phyloP scores from a whole-genome alignment of 2,113 vertebrate species.

The Telmatochromis sp. region DNA sequence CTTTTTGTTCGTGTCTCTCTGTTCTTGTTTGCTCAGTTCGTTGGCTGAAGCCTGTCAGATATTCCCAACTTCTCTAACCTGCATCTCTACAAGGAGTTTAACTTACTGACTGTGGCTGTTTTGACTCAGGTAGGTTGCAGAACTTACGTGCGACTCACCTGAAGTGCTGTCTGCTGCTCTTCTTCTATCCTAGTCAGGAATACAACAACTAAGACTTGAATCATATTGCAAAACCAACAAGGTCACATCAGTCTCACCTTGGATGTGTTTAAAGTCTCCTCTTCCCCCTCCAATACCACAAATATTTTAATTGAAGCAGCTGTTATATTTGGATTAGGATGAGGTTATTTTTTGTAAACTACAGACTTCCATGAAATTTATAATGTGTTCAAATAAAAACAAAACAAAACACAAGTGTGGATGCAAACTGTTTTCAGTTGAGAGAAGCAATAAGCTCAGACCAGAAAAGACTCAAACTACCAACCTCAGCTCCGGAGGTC shows the following conservation, averaged over 20 bases:
- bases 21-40: fast-evolving
- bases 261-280: background rate
- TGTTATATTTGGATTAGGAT: background rate
- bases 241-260: background rate
- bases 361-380: background rate
- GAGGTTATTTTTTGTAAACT: background rate
- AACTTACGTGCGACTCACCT: background rate
- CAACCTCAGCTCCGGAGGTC: fast-evolving
- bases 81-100: background rate
- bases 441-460: background rate
- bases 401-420: background rate
- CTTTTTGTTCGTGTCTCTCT: background rate
- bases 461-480: background rate
- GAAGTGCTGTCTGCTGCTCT: background rate
- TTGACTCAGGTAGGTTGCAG: background rate
- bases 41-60: background rate
- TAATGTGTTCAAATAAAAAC: background rate
- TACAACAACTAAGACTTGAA: background rate
- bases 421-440: background rate
- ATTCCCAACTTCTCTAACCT: background rate
- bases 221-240: background rate
- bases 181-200: background rate
- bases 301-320: background rate
- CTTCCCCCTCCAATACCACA: background rate
- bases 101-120: background rate